Evolutionary conservation across 2,113 vertebrate species (phyloP).

Genomic region (Xenopus borealis): DNA sequence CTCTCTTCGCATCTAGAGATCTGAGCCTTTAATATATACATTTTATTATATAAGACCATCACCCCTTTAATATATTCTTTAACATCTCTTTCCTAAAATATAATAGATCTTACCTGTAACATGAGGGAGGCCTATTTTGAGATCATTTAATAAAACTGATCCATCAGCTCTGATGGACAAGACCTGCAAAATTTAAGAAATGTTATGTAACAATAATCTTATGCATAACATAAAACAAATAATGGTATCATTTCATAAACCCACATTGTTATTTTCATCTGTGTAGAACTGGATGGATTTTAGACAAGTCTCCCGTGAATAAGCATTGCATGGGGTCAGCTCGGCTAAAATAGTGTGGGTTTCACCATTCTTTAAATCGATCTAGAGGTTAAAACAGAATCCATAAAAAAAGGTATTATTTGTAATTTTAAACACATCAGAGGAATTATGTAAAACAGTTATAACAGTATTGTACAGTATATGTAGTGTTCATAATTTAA

Average conservation of each 20-base stretch:
- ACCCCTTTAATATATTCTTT: too few relatives aligned
- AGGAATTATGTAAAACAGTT: too few relatives aligned
- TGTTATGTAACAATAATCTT: too few relatives aligned
- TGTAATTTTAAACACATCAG: too few relatives aligned
- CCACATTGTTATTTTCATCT: conserved; percentile 71
- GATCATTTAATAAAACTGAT: conserved; percentile 73
- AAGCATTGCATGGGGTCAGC: conserved; percentile 73
- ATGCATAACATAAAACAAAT: too few relatives aligned
- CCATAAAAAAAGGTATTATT: too few relatives aligned
- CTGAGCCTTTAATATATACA: too few relatives aligned
- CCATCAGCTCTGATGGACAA: conserved; percentile 79
- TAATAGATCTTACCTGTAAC: conserved; percentile 68
- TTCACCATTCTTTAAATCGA: conserved; percentile 64
- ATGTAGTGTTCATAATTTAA: too few relatives aligned
- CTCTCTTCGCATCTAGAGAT: too few relatives aligned
- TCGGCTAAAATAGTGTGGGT: conserved; percentile 74
- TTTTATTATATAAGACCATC: too few relatives aligned
- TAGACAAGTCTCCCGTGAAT: conserved; percentile 84
- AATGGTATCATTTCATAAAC: conserved; percentile 36
- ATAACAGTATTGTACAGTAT: too few relatives aligned
- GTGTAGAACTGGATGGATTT: conserved; percentile 74
- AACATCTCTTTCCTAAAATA: too few relatives aligned
- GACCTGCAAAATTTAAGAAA: conserved; percentile 50
- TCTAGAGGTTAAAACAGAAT: background rate
- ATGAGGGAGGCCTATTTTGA: conserved; percentile 76